A percentile compares a stretch with the other conserved stretches of the same genome.
These are phyloP conservation scores for Dromaius novaehollandiae DNA, from an alignment of 2,113 vertebrate genomes.

Conservation along the genomic window DNA sequence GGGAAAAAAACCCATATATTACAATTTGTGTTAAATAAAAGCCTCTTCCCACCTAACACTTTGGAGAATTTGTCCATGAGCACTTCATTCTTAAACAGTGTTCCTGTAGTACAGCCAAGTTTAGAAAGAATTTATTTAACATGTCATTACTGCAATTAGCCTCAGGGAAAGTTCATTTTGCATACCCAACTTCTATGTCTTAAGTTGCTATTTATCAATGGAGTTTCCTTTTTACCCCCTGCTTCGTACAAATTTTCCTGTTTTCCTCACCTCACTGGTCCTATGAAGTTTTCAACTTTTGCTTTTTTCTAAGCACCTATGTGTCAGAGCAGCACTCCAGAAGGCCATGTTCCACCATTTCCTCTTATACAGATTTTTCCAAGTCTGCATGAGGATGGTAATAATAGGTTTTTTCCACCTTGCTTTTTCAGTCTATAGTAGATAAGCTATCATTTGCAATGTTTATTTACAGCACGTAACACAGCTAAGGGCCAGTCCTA, in stretches of 20 bases:
- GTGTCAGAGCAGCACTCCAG: not conserved
- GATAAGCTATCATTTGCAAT: not conserved
- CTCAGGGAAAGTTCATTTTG: constrained; percentile 47
- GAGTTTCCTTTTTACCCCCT: not conserved
- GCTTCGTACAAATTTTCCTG: not conserved
- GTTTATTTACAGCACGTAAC: not conserved
- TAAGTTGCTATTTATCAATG: constrained; percentile 27
- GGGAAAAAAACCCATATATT: not conserved
- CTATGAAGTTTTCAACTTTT: not conserved
- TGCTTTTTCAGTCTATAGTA: not conserved
- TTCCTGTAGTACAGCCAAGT: constrained; percentile 34
- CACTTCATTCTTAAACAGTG: not conserved
- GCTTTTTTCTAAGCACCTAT: not conserved
- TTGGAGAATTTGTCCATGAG: constrained; percentile 31
- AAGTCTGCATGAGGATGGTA: not conserved
- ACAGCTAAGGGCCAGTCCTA: not conserved
- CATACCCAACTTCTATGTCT: constrained; percentile 17
- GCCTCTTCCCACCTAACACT: not conserved
- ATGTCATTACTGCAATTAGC: constrained; percentile 58
- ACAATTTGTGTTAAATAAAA: constrained; percentile 36
- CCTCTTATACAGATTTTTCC: not conserved
- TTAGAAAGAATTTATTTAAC: constrained; percentile 62
- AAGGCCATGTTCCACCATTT: not conserved
- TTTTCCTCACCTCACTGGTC: not conserved
- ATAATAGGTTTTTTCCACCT: not conserved